Conservation (phyloP, 2,113 vertebrate species). For the Thunnus thynnus region DNA sequence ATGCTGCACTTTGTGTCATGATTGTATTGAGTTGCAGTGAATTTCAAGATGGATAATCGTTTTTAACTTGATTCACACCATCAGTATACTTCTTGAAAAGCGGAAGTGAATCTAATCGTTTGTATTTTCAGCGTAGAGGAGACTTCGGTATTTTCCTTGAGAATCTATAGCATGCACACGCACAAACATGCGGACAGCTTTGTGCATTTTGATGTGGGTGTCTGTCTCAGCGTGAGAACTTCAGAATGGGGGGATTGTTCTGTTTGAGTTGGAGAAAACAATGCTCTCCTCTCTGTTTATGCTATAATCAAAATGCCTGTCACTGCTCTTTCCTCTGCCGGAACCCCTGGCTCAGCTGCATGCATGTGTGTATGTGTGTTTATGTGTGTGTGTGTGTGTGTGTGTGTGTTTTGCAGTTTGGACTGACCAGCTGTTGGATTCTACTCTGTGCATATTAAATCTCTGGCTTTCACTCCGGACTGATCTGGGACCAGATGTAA, state of each 20-base stretch:
- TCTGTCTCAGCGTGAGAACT: slow-evolving; percentile 56
- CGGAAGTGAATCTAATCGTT: not conserved
- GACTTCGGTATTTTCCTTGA: slow-evolving; percentile 20
- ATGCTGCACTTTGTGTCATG: not conserved
- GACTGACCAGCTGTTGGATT: slow-evolving; percentile 73
- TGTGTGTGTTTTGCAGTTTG: slow-evolving; percentile 57
- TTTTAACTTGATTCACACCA: slow-evolving; percentile 4
- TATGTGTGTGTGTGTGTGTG: slow-evolving; percentile 36
- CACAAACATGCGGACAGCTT: not conserved
- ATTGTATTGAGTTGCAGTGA: not conserved
- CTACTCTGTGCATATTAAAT: slow-evolving; percentile 69
- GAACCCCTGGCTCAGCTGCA: slow-evolving; percentile 59
- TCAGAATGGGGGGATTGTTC: slow-evolving; percentile 65
- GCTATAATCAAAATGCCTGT: slow-evolving; percentile 75
- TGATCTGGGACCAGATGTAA: slow-evolving; percentile 74
- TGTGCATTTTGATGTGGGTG: slow-evolving; percentile 44
- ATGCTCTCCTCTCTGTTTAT: slow-evolving; percentile 69
- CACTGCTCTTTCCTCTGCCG: slow-evolving; percentile 69
- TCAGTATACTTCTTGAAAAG: not conserved
- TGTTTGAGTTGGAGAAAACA: slow-evolving; percentile 70
- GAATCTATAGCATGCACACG: not conserved
- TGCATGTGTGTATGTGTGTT: slow-evolving; percentile 39
- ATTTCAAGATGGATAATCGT: not conserved
- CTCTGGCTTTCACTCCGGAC: slow-evolving; percentile 55
- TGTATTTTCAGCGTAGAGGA: not conserved